Evolutionary conservation across 2,888 invertebrate genomes (phyloP), one percentile per base, ranked within the genome.

Genomic region (Himalopsyche anomala): DNA sequence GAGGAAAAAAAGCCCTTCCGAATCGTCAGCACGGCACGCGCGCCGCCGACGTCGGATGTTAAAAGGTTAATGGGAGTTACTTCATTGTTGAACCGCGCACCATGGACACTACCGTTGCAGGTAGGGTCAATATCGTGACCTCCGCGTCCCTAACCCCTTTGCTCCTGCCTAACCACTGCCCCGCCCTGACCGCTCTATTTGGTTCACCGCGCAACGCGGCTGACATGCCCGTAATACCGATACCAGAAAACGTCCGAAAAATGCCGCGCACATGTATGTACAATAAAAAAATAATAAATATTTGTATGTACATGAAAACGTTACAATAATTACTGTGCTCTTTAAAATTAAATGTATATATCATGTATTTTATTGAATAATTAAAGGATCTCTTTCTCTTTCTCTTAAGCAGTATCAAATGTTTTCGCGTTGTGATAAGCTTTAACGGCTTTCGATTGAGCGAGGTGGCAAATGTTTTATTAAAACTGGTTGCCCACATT

Each of bases 81-180:
- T 62, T 36, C 80, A 80, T 80, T 80, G 80, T 80, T 80, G 80
- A 55, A 55, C 40, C 74, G 42, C 62, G 38, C n/a, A 12, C 80
- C 80, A 40, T 36, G n/a, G 80, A 79, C 84, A 40, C 51, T 84
- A 62, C 86, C 56, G 81, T 84, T 82, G 86, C 86, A 84, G 84
- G 84, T 84, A 74, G 83, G 84, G 86, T 87, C 86, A 87, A 87
- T 51, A 82, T 84, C 84, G 84, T 84, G 86, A 87, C 82, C 84
- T 54, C 74, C 82, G n/a, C 62, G 19, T 28, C 36, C 81, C 79
- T 80, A 54, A 62, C 84, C 56, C 54, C 28, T 54, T 54, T 36
- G 54, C 80, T 40, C 56, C 80, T 80, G 40, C 82, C 38, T n/a
- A 42, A 28, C 82, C 82, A 42, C 82, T 11, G 74, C 80, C 80